These are phyloP conservation scores for Narcine bancroftii DNA, from an alignment of 2,113 vertebrate species.

Conservation along the genomic window DNA sequence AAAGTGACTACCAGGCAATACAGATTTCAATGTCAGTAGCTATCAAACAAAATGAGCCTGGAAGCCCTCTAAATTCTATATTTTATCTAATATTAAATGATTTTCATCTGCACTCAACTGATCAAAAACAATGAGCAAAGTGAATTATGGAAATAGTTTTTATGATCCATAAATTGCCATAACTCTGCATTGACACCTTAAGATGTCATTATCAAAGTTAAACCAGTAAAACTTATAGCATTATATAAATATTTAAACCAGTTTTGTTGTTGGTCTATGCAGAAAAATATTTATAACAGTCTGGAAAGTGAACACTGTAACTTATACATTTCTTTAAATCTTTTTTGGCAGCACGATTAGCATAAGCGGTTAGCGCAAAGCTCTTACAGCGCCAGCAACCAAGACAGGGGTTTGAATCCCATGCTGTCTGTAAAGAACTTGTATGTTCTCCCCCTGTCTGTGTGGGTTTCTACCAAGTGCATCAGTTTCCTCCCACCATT, in stretches of 20 bases:
- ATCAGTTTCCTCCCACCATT: no score
- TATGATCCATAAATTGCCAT: not conserved
- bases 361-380: no score
- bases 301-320: not conserved
- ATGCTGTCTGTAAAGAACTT: no score
- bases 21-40: not conserved
- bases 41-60: not conserved
- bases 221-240: not conserved
- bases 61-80: not conserved
- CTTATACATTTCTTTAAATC: not conserved
- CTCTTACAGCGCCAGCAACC: no score
- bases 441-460: no score
- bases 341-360: no score
- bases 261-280: not conserved
- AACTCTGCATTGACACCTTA: not conserved
- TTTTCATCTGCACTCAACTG: not conserved
- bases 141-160: not conserved
- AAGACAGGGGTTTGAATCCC: no score
- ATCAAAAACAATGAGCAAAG: not conserved
- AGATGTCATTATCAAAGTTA: not conserved
- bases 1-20: not conserved
- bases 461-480: no score
- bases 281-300: not conserved
- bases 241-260: not conserved
- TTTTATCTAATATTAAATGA: not conserved